Base-by-base conservation (phyloP, 35 echinoderm and acorn worm genomes). In the Ophioderma brevispina region DNA sequence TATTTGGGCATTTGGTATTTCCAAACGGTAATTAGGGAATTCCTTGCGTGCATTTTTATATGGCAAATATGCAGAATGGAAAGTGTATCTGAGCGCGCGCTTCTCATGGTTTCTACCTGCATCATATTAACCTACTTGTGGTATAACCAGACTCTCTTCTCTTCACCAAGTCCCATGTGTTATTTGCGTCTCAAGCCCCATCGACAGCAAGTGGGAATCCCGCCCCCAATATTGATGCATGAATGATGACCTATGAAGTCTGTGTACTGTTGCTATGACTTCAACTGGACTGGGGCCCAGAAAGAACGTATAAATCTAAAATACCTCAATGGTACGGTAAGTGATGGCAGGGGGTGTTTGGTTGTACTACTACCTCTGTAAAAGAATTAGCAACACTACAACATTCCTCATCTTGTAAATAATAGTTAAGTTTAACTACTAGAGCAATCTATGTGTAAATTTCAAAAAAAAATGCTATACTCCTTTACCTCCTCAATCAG, bases 251-350 rank as follows among this genome's bases (percentile, higher is more conserved):
- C 97, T 79, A 99, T 87, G 41, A 99, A 91, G 91, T 95, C 97
- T 13, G 88, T 83, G 84, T 99, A 99, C 39, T 99, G 97, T n/a
- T 46, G 92, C 94, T 31, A 99, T 38, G 5, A 99, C 93, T 40
- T 95, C 87, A 15, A 82, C 84, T 15, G 97, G 93, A 25, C 42
- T 90, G 25, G 97, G 97, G 32, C 97, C 97, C 38, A 99, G 77
- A 80, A 99, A 95, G 32, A n/a, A 99, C 89, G 84, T 99, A 99
- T 87, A 95, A 99, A 79, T 99, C 97, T 36, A 99, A 50, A 78
- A 99, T 99, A 64, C 97, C 97, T 77, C 97, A 30, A 99, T 93
- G 76, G 97, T 95, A 17, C 97, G 82, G 76, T 89, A 99, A 0
- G 97, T 99, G 15, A 99, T 81, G 19, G 97, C 97, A 38, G 97